Base-by-base conservation (phyloP, 1,140 invertebrate species). In the Saccostrea glomerata region DNA sequence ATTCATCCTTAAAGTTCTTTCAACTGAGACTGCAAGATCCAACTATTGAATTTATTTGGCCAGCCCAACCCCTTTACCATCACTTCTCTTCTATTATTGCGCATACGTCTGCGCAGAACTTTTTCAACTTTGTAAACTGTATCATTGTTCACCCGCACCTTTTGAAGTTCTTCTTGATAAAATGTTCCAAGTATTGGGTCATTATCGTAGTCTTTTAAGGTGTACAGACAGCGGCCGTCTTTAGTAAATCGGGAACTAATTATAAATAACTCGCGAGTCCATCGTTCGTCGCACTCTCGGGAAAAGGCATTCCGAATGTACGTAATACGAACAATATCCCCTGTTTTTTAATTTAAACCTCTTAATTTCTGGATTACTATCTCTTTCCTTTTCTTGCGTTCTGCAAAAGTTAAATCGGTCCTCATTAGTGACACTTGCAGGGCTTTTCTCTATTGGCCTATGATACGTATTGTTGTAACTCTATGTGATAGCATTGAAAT, bases 401-500 rank as follows among this genome's bases (percentile, higher is more conserved):
- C 66, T 85, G 83, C 85, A 73, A 54, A 87, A 15, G 82, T 25
- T 66, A 54, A 47, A 36, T 82, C 73, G 17, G 70, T 89, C 84
- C 58, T 85, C 77, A 47, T 85, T 86, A 23, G 66, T 85, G 25
- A 86, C 88, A 23, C n/a, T 36, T 23, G 17, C 56, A 30, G 77
- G 77, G 17, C 84, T 36, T 86, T 54, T 83, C 40, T 82, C 83
- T 77, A 89, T 86, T 54, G 56, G 84, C 40, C 85, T 70, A n/a
- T 89, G 84, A 36, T 86, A 84, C 15, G 85, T 55, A 17, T 36
- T 36, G 60, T 86, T 86, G 58, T 89, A 86, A 56, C 77, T 89
- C 25, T 66, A 20, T 1, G 85, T 86, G 13, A 84, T 84, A 2
- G 58, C 56, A 9, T 82, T 55, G 0, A 89, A 63, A 15, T 82